Conservation (phyloP, 1,140 invertebrate genomes). For the silkworm (Bombyx mori) region DNA sequence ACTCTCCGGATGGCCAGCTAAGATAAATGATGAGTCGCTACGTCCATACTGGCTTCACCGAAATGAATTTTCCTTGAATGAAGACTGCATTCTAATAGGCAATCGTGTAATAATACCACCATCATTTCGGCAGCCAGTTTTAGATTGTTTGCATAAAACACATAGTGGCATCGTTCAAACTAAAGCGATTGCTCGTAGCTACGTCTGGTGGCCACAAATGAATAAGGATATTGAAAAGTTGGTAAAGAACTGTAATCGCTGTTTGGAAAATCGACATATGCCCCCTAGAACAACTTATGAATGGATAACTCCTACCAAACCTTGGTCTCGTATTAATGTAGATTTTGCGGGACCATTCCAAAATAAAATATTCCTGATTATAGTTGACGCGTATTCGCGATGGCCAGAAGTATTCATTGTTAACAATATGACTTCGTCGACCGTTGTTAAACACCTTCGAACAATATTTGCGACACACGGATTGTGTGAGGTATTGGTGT, state of each 20-base stretch:
- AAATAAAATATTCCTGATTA: slow-evolving; percentile 42
- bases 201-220: slow-evolving; percentile 66
- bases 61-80: slow-evolving; percentile 16
- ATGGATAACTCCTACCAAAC: slow-evolving; percentile 29
- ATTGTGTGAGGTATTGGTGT: too few species aligned
- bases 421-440: slow-evolving; percentile 13
- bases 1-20: slow-evolving; percentile 17
- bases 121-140: slow-evolving; percentile 2
- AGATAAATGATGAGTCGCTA: slow-evolving; percentile 10
- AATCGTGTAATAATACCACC: slow-evolving; percentile 19
- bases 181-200: slow-evolving; percentile 61
- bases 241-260: slow-evolving; percentile 12
- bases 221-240: slow-evolving; percentile 45
- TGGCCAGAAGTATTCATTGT: slow-evolving; percentile 39
- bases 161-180: slow-evolving; percentile 64
- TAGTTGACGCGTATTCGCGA: too few species aligned
- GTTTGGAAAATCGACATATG: slow-evolving; percentile 19
- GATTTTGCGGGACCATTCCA: slow-evolving; percentile 63
- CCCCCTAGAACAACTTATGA: slow-evolving; percentile 31
- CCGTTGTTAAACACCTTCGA: slow-evolving; percentile 21
- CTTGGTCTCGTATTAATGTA: slow-evolving; percentile 63
- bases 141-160: slow-evolving; percentile 30
- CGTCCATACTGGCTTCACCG: slow-evolving; percentile 16
- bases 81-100: slow-evolving; percentile 20
- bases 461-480: slow-evolving; percentile 13